Conservation (phyloP, 2,888 invertebrate genomes). For the Girardia tigrina region DNA sequence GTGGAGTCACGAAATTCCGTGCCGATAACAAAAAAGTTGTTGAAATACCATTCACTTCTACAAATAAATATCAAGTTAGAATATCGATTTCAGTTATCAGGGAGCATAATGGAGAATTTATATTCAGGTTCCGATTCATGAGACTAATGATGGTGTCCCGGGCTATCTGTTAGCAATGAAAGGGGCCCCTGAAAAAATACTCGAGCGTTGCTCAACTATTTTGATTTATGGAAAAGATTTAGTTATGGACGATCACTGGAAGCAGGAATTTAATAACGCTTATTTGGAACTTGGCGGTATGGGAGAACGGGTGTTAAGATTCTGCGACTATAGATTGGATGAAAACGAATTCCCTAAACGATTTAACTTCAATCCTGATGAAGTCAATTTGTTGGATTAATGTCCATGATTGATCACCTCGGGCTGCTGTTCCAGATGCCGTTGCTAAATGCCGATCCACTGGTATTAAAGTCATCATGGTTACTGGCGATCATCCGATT, state of each 20-base stretch:
- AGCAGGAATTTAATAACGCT: slow-evolving; percentile 82
- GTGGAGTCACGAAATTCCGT: slow-evolving; percentile 45
- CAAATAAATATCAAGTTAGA: slow-evolving; percentile 57
- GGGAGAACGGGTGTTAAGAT: slow-evolving; percentile 70
- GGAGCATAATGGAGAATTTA: no score
- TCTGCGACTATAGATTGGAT: slow-evolving; percentile 81
- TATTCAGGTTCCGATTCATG: neutral
- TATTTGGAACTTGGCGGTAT: slow-evolving; percentile 68
- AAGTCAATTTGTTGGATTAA: slow-evolving; percentile 73
- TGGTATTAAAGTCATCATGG: slow-evolving; percentile 68
- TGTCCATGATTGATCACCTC: slow-evolving; percentile 98
- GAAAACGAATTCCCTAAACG: slow-evolving; percentile 64
- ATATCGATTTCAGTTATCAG: slow-evolving; percentile 78
- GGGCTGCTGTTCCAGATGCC: slow-evolving; percentile 89
- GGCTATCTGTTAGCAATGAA: slow-evolving; percentile 66
- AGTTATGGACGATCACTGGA: slow-evolving; percentile 77
- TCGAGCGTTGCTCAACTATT: slow-evolving; percentile 75
- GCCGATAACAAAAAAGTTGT: slow-evolving; percentile 47
- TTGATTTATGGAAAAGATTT: slow-evolving; percentile 82
- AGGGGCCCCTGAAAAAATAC: slow-evolving; percentile 69
- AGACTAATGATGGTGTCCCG: neutral
- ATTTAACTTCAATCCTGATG: slow-evolving; percentile 66
- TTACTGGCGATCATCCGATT: slow-evolving; percentile 55
- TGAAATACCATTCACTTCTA: slow-evolving; percentile 54
- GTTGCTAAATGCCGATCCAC: slow-evolving; percentile 91